Evolutionary conservation across 1,140 invertebrate species (phyloP), one percentile per base, ranked within the genome.

Genomic region (Cyphomyrmex costatus): DNA sequence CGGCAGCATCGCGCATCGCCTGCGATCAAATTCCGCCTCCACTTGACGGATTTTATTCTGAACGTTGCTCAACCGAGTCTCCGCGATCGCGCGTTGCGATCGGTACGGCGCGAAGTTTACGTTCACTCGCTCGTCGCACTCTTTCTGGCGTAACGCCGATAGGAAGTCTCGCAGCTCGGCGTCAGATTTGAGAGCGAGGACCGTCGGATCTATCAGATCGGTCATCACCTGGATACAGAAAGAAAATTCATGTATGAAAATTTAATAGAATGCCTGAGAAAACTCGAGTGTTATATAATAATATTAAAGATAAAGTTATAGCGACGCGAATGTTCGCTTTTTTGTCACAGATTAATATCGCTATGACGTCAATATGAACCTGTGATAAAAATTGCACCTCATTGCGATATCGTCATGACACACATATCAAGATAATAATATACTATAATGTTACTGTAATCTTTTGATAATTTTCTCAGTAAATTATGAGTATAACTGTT

Each of bases 71-170:
- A 95, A 24, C n/a, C 91, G 80, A 4, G 86, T 87, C 58, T 95
- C 92, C 1, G 92, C 91, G 19, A 95, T 90, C 0, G 90, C 77
- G 0, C 92, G 88, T 70, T 95, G 95, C 0, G 94, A 91, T 4
- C 87, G 77, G 46, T 94, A 93, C 0, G 92, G 90, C 0, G 94
- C 91, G 46, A 93, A 92, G n/a, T 89, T 94, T 0, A 92, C 65
- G 65, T 94, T 95, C 3, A 93, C 88, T 3, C 92, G 83, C 74
- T 95, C 92, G 36, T 95, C 89, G 74, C 89, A 90, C 76, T 95
- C 95, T 19, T 92, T 94, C 19, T 94, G 91, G 16, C 93, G 82
- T 0, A 95, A 68, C 7, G 70, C 87, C 1, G 73, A 58, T 7
- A 95, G 42, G 4, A 95, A 27, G 21, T 94, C 92, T 0, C 94